A percentile compares a stretch with the other conserved stretches of the same genome.
phyloP scores from a whole-genome alignment of 2,113 vertebrate genomes.

The Lophius piscatorius region DNA sequence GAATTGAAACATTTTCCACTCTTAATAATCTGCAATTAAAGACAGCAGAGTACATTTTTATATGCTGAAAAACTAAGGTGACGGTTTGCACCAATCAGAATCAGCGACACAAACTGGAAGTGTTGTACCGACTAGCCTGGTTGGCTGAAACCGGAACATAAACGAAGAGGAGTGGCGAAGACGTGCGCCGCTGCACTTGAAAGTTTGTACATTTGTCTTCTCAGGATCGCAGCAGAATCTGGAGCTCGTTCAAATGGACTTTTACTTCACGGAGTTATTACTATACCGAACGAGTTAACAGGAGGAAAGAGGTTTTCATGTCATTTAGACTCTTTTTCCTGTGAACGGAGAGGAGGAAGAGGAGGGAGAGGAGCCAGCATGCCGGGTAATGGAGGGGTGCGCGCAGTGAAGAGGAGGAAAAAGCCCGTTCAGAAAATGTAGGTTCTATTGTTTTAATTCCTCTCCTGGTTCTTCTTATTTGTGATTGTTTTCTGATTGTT shows the following conservation, averaged over 20 bases:
- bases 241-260: too few species aligned
- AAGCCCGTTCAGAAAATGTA: conserved; percentile 52
- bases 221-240: not conserved
- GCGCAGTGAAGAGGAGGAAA: conserved; percentile 57
- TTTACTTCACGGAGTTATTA: not conserved
- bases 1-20: too few species aligned
- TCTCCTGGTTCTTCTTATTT: too few species aligned
- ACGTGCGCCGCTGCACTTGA: not conserved
- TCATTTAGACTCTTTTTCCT: not conserved
- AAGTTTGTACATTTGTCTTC: not conserved
- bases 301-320: not conserved
- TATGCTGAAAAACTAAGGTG: conserved; percentile 15
- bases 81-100: not conserved
- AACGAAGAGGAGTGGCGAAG: not conserved
- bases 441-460: not conserved
- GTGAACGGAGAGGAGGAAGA: not conserved
- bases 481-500: too few species aligned
- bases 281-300: too few species aligned
- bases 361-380: conserved; percentile 12
- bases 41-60: not conserved
- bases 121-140: not conserved
- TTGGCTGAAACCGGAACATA: conserved; percentile 16
- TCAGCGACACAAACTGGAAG: fast-evolving
- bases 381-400: conserved; percentile 32
- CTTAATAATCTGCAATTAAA: not conserved